Conservation (phyloP, 2,113 vertebrate genomes). For the Chelonoidis abingdonii region DNA sequence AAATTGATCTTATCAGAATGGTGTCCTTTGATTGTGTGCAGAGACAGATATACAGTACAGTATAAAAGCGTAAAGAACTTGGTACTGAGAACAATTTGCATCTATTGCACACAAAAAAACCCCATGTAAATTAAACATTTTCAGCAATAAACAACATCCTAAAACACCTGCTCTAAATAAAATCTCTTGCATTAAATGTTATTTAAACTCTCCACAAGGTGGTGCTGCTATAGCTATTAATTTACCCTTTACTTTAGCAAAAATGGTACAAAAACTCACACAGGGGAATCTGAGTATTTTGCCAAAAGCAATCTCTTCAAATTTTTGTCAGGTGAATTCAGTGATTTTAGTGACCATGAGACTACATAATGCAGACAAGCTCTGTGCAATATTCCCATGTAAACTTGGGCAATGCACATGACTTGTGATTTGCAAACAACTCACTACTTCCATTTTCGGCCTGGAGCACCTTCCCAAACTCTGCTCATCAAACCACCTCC, state of each 20-base stretch:
- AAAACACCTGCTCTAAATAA: background rate
- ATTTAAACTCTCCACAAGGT: conserved; percentile 41
- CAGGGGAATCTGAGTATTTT: background rate
- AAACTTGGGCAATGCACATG: accelerated
- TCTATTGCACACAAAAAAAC: background rate
- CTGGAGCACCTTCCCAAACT: background rate
- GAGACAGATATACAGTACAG: background rate
- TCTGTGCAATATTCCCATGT: background rate
- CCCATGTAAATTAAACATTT: background rate
- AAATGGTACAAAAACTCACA: background rate
- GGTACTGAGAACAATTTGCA: background rate
- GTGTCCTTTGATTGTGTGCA: background rate
- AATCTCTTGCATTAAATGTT: background rate
- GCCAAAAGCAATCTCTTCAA: accelerated
- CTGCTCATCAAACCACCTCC: background rate
- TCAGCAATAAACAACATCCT: background rate
- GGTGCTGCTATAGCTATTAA: conserved; percentile 15
- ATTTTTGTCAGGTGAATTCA: background rate
- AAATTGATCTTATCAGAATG: background rate
- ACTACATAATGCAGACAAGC: background rate
- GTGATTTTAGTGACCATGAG: background rate
- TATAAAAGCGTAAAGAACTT: background rate
- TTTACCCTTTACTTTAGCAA: background rate
- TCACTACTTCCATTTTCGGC: background rate
- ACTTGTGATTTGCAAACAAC: background rate